These are phyloP conservation scores for Trichosurus vulpecula DNA, from an alignment of 2,797 vertebrate species.

Conservation along the genomic window DNA sequence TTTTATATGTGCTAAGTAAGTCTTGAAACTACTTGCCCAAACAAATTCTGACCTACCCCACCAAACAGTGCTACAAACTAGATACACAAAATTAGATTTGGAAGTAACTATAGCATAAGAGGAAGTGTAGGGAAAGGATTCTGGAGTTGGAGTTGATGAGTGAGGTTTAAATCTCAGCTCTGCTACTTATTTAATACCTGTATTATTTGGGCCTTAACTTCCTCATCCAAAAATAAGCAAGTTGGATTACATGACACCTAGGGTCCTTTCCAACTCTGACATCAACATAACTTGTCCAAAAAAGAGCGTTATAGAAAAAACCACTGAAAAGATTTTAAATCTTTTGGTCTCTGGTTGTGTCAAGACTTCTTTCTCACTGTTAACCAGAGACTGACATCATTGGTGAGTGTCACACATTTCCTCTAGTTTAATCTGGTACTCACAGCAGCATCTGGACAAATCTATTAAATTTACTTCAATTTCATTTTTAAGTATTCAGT, in stretches of 20 bases:
- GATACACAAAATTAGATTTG: background rate
- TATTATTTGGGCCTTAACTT: background rate
- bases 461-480: background rate
- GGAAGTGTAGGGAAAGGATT: background rate
- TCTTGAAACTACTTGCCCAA: slow-evolving; percentile 33
- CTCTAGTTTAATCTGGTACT: slow-evolving; percentile 39
- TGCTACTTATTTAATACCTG: background rate
- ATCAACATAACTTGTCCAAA: background rate
- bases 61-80: background rate
- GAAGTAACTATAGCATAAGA: slow-evolving; percentile 9
- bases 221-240: background rate
- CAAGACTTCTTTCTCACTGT: background rate
- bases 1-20: slow-evolving; percentile 19
- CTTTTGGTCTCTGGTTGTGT: slow-evolving; percentile 20
- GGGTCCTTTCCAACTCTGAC: background rate
- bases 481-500: background rate
- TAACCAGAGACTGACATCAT: background rate
- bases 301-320: background rate
- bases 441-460: slow-evolving; percentile 16
- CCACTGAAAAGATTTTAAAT: background rate
- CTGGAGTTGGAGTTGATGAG: background rate
- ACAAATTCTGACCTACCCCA: background rate
- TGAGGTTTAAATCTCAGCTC: background rate
- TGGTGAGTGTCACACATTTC: slow-evolving; percentile 16
- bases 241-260: background rate